phyloP scores from a whole-genome alignment of 2,113 vertebrate genomes.

The Raja brachyura region DNA sequence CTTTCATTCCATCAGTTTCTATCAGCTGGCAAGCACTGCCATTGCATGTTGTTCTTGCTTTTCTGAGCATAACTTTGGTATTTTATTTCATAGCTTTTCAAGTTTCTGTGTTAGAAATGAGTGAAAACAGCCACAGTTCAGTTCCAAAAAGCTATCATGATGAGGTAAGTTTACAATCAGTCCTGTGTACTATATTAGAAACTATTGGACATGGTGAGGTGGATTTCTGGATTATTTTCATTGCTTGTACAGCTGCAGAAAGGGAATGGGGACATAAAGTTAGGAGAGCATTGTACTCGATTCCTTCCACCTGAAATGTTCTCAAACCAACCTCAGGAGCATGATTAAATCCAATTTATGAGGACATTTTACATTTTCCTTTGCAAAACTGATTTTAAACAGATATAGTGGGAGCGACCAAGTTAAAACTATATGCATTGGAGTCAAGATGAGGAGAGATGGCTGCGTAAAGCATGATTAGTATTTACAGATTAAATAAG shows the following conservation, averaged over 20 bases:
- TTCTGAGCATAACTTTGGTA: not conserved
- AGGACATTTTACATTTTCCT: not conserved
- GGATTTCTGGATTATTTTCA: not conserved
- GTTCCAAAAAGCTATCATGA: not conserved
- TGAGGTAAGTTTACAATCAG: not conserved
- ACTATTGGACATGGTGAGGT: not conserved
- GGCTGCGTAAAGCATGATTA: not conserved
- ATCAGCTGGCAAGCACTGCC: not conserved
- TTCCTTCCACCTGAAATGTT: not conserved
- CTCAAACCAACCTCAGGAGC: not conserved
- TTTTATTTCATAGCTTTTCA: not conserved
- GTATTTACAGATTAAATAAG: not conserved
- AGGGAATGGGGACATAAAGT: not conserved
- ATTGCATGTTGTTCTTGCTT: not conserved
- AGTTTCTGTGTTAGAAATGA: constrained; percentile 1
- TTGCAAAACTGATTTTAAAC: not conserved
- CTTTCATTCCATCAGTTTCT: not conserved
- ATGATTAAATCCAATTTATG: not conserved
- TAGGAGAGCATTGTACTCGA: not conserved
- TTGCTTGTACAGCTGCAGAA: not conserved
- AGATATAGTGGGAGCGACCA: not conserved
- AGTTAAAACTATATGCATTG: not conserved
- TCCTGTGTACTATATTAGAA: not conserved
- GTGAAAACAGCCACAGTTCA: not conserved
- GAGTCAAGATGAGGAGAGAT: not conserved